Conservation (phyloP, 2,113 vertebrate species). For the Callorhinus ursinus region DNA sequence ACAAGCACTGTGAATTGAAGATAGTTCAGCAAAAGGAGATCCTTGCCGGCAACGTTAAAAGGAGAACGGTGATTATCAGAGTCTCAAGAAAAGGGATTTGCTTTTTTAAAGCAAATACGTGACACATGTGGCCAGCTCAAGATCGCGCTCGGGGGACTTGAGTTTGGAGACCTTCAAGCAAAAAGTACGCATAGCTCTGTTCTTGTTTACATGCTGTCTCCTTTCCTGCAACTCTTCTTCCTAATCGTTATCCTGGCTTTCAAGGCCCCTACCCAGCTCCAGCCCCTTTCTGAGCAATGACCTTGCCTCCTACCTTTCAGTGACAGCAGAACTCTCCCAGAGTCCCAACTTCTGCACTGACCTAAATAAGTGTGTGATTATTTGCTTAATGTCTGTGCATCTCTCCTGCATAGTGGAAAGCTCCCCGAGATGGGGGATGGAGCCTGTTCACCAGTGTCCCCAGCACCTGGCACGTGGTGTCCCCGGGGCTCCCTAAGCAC, state of each 20-base stretch:
- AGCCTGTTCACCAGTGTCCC: background rate
- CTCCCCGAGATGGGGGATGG: no score
- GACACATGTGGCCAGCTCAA: background rate
- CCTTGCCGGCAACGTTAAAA: background rate
- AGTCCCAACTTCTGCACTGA: background rate
- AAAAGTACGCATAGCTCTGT: background rate
- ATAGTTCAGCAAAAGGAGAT: background rate
- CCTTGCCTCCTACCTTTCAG: background rate
- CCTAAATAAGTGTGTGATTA: background rate
- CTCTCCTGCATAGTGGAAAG: background rate
- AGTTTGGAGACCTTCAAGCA: background rate
- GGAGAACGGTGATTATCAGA: background rate
- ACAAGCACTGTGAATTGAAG: background rate
- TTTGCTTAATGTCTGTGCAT: background rate
- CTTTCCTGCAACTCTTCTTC: background rate
- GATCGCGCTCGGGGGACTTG: background rate
- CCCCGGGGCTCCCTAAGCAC: background rate
- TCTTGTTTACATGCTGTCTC: background rate
- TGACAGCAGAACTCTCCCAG: background rate
- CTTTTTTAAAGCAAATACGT: background rate
- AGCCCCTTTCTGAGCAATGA: background rate
- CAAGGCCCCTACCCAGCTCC: background rate
- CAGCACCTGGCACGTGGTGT: background rate
- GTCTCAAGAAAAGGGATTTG: background rate
- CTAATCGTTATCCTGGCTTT: background rate